Evolutionary conservation across 92 coral and sea anemone species (phyloP).

Genomic region (Ricordea florida): DNA sequence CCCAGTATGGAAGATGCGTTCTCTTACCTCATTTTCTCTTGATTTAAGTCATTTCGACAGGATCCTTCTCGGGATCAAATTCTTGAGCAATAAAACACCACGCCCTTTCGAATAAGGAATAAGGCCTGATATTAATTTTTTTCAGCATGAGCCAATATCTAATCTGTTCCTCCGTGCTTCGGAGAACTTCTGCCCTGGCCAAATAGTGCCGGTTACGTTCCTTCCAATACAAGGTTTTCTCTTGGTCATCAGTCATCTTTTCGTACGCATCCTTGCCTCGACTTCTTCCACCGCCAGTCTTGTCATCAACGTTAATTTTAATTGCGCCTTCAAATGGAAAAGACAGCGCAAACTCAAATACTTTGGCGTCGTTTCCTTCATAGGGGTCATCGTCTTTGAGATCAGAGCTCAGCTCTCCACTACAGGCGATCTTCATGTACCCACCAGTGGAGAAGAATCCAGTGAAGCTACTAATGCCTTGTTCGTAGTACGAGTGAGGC

Average conservation of each 20-base stretch:
- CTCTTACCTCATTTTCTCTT: too few relatives aligned
- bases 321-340: background rate
- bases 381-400: background rate
- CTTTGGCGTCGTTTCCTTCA: background rate
- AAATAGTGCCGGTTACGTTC: background rate
- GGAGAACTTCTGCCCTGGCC: slow-evolving; percentile 8
- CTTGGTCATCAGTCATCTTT: background rate
- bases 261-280: slow-evolving; percentile 21
- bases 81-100: slow-evolving; percentile 35
- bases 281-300: background rate
- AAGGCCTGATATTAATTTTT: background rate
- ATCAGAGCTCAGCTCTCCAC: background rate
- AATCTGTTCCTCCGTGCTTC: background rate
- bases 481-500: slow-evolving; percentile 6
- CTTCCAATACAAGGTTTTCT: slow-evolving; percentile 2
- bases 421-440: slow-evolving; percentile 1
- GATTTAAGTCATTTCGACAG: too few relatives aligned
- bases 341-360: slow-evolving; percentile 46
- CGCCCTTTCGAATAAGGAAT: background rate
- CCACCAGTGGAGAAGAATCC: slow-evolving; percentile 36
- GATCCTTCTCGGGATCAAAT: slow-evolving; percentile 21
- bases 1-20: too few relatives aligned
- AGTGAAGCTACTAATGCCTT: background rate
- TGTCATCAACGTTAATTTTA: slow-evolving; percentile 27
- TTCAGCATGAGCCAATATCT: background rate